Evolutionary conservation across 2,888 invertebrate genomes (phyloP), one percentile per base, ranked within the genome.

Genomic region (Girardia tigrina): DNA sequence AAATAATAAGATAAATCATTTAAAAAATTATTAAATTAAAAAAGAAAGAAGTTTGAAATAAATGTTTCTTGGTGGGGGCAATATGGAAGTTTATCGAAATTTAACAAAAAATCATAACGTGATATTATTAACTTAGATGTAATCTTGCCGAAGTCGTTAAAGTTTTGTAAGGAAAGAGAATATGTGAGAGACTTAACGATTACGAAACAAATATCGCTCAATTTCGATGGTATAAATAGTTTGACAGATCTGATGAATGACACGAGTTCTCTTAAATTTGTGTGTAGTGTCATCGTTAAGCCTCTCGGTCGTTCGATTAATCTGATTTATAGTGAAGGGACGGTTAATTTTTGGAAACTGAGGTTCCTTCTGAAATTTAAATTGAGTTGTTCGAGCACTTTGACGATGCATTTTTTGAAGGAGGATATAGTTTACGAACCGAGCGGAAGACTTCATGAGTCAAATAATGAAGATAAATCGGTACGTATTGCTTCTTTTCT

Each of bases 221-320:
- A 2, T 56, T 56, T 56, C 56, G n/a, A 56, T 56, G 56, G 56
- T 20, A 16, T 56, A n/a, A 56, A 56, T 2, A 56, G 56, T 56
- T 56, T 56, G n/a, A 20, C 56, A 4, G 56, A 56, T 56, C 56
- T 56, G 20, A n/a, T n/a, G n/a, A 56, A 56, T 56, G 56, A 56
- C 23, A 56, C 56, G 23, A 56, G 23, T 8, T 56, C 56, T 23
- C 4, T 56, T 6, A 56, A n/a, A 16, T 56, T 56, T 56, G 56
- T 56, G 56, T 56, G 56, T n/a, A 56, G 56, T 56, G 56, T 56
- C 4, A 56, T 56, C 23, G 56, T 56, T 6, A 56, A 16, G 23
- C 56, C 56, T 12, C 56, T 56, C n/a, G 56, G 56, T 12, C n/a
- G 56, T 20, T n/a, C 8, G n/a, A 56, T 56, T 2, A 56, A n/a